Conservation (phyloP, 35 echinoderm and acorn worm species). For the Stichopus chloronotus region DNA sequence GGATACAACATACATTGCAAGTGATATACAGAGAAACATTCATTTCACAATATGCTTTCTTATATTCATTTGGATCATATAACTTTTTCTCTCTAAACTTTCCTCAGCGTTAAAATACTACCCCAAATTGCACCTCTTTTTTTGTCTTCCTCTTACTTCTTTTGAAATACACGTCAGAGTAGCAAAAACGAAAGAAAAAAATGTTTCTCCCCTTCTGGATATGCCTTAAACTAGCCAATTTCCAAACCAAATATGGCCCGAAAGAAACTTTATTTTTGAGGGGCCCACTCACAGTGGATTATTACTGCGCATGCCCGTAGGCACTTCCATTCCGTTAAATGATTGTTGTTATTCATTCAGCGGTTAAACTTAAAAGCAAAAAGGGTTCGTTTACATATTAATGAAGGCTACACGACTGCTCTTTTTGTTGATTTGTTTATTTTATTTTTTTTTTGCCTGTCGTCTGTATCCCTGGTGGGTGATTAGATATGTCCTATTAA, state of each 20-base stretch:
- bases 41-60: background rate
- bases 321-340: background rate
- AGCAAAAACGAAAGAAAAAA: background rate
- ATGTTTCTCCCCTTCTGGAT: slow-evolving; percentile 18
- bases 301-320: slow-evolving; percentile 9
- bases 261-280: slow-evolving; percentile 21
- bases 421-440: background rate
- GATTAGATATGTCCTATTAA: too few relatives aligned
- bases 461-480: too few relatives aligned
- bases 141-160: background rate
- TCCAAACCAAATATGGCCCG: slow-evolving; percentile 38
- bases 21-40: too few relatives aligned
- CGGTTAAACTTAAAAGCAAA: background rate
- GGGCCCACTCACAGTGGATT: background rate
- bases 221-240: slow-evolving; percentile 31
- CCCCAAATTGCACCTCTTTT: slow-evolving; percentile 27
- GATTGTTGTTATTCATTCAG: background rate
- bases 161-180: background rate
- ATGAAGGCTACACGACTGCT: background rate
- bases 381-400: slow-evolving; percentile 6
- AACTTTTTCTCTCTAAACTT: background rate
- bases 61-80: background rate
- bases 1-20: too few relatives aligned
- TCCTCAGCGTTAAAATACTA: background rate
- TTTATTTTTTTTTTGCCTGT: background rate